Percentiles rank a stretch among this genome's conserved stretches.
These are phyloP conservation scores for Epinephelus malabaricus DNA, from an alignment of 2,797 vertebrate genomes.

Conservation along the genomic window DNA sequence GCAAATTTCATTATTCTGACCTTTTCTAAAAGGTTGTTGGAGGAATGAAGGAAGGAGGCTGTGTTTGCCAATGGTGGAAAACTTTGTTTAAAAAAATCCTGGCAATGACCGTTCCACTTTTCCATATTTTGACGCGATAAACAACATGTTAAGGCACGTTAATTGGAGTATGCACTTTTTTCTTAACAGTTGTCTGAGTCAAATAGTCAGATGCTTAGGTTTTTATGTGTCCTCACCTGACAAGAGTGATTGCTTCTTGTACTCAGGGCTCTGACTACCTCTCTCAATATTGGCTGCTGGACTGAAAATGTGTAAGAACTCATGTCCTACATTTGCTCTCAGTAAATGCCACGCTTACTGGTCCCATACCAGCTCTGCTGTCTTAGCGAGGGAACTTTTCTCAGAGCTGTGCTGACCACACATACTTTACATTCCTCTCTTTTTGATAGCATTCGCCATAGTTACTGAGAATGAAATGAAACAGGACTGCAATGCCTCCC, in stretches of 20 bases:
- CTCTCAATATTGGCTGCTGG: constrained; percentile 10
- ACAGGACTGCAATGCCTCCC: constrained; percentile 36
- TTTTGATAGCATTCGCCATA: constrained; percentile 73
- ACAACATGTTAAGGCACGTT: too few species aligned
- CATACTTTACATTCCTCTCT: constrained; percentile 78
- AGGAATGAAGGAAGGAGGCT: too few species aligned
- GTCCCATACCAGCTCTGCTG: constrained; percentile 54
- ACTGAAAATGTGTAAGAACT: constrained; percentile 20
- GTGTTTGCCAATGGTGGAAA: too few species aligned
- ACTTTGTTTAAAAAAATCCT: too few species aligned
- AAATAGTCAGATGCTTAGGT: not conserved
- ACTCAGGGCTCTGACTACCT: not conserved
- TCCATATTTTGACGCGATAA: too few species aligned
- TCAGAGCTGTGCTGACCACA: constrained; percentile 69
- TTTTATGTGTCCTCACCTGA: constrained; percentile 1
- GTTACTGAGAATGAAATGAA: constrained; percentile 65
- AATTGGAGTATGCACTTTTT: not conserved
- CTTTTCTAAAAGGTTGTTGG: too few species aligned
- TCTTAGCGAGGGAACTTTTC: constrained; percentile 56
- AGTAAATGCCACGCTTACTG: constrained; percentile 65
- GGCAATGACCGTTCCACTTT: too few species aligned
- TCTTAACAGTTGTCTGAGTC: not conserved
- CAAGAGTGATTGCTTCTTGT: not conserved
- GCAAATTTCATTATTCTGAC: too few species aligned
- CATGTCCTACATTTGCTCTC: constrained; percentile 28